Percentiles rank a stretch among this genome's conserved stretches.
Conservation (phyloP, 1,140 invertebrate genomes). For the Brachionus koreanus region DNA sequence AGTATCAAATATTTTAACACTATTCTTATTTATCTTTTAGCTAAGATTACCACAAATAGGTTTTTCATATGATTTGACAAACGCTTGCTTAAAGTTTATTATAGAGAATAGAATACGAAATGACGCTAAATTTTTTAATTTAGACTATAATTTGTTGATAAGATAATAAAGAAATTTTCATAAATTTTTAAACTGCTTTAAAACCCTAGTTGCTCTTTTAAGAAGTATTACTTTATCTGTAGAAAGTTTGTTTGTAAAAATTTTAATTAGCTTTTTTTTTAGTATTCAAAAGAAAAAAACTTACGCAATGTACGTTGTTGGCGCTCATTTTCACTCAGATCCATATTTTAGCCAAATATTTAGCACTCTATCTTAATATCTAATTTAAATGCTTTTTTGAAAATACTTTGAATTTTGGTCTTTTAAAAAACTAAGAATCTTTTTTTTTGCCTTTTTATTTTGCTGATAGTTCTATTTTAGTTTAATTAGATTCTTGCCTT, state of each 20-base stretch:
- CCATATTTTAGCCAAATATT: background rate
- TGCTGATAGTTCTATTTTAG: background rate
- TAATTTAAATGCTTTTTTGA: background rate
- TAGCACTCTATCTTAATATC: background rate
- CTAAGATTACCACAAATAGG: background rate
- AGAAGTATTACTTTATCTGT: background rate
- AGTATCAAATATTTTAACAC: background rate
- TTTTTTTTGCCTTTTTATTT: background rate
- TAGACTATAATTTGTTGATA: background rate
- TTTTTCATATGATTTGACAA: background rate
- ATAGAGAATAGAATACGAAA: background rate
- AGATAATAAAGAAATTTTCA: background rate
- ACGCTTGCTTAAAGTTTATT: background rate
- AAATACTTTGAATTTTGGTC: background rate
- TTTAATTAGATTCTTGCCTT: background rate
- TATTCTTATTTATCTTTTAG: background rate
- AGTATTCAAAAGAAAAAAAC: background rate
- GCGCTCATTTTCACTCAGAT: background rate
- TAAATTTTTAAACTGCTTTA: conserved; percentile 4
- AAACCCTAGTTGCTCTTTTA: background rate
- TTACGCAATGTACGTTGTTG: background rate
- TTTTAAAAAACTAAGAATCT: background rate
- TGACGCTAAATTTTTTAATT: background rate
- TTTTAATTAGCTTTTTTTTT: background rate
- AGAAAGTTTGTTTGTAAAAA: background rate